Evolutionary conservation across 2,113 vertebrate species (phyloP).

Genomic region (Accipiter cooperii): DNA sequence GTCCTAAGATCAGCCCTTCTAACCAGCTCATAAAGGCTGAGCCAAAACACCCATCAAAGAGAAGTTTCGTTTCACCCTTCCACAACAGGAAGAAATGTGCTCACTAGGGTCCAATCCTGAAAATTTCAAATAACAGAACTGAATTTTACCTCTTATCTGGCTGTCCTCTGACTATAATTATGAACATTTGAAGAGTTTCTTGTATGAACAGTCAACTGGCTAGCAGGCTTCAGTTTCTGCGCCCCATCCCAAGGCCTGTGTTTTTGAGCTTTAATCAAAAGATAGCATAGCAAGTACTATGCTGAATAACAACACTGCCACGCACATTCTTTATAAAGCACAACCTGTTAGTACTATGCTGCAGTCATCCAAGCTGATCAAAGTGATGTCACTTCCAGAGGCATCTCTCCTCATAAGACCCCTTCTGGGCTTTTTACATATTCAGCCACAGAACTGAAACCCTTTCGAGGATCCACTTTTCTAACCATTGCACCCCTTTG

Average conservation of each 20-base stretch:
- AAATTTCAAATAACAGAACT: not conserved
- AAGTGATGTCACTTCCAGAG: not conserved
- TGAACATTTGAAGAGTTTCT: not conserved
- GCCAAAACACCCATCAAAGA: not conserved
- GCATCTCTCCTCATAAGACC: not conserved
- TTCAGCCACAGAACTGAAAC: not conserved
- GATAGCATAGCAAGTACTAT: not conserved
- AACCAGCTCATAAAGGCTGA: not conserved
- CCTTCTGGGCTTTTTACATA: not conserved
- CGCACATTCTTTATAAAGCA: not conserved
- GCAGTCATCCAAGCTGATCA: not conserved
- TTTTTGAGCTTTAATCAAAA: not conserved
- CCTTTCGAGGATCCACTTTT: not conserved
- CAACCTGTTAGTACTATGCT: not conserved
- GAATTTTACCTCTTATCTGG: not conserved
- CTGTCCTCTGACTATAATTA: not conserved
- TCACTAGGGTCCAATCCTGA: not conserved
- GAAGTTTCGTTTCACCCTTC: not conserved
- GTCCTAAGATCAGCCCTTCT: not conserved
- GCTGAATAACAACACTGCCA: not conserved
- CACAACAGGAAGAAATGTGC: not conserved
- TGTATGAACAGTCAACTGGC: not conserved
- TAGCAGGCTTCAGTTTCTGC: not conserved
- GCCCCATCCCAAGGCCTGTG: not conserved
- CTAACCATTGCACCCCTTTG: not conserved